These are phyloP conservation scores for Bellardia pandia DNA, from an alignment of 2,888 invertebrate genomes.

Conservation along the genomic window DNA sequence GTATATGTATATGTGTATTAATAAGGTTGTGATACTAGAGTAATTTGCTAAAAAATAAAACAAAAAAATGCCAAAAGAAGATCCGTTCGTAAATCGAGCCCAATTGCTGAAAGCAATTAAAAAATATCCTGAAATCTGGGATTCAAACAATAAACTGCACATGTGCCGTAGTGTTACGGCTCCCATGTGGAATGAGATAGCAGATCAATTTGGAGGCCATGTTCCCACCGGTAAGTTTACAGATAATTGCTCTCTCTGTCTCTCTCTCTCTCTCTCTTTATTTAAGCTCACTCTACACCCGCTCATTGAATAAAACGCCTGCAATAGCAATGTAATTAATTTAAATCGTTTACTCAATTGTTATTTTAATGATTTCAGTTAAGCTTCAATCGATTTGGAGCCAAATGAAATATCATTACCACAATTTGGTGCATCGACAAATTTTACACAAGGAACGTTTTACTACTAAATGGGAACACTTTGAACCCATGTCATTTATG, in stretches of 20 bases:
- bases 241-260: conserved; percentile 22
- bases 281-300: neutral
- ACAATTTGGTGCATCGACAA: conserved; percentile 81
- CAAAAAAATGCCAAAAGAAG: conserved; percentile 80
- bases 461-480: conserved; percentile 82
- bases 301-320: too few relatives aligned
- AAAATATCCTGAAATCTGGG: conserved; percentile 82
- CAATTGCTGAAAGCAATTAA: conserved; percentile 82
- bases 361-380: conserved; percentile 73
- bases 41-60: conserved; percentile 33
- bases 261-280: conserved; percentile 37
- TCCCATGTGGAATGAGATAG: conserved; percentile 83
- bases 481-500: conserved; percentile 82
- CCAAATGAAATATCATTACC: conserved; percentile 82
- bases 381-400: conserved; percentile 82
- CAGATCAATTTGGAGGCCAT: conserved; percentile 82
- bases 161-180: conserved; percentile 82
- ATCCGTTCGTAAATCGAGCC: conserved; percentile 82
- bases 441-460: conserved; percentile 82
- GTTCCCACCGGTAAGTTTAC: conserved; percentile 81
- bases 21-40: conserved; percentile 64
- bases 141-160: conserved; percentile 81
- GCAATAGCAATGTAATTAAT: neutral
- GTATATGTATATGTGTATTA: conserved; percentile 18
- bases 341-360: neutral